Base-by-base conservation (phyloP, 2,113 vertebrate genomes). In the Poecilia latipinna region DNA sequence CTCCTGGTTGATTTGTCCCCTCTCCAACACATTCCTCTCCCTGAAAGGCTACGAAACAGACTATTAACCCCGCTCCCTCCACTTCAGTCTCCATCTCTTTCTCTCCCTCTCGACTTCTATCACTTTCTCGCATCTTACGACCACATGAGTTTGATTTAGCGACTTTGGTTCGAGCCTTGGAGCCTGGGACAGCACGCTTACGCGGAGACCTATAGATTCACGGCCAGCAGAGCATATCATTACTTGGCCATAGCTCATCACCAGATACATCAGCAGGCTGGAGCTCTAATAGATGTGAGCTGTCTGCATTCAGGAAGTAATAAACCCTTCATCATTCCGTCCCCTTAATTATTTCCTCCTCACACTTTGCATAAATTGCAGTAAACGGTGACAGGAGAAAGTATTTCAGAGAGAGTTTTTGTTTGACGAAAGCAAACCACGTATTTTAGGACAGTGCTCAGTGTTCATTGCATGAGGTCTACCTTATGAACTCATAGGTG, bases 91-190 rank as follows among this genome's bases (percentile, higher is more conserved):
- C 71, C 12, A 8, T 71, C 67, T 68, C 44, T 51, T 51, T 60
- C 70, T 32, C 29, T 68, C 69, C 12, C 35, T 32, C 31, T 54
- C n/a, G 6, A 62, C 64, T 51, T 63, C 65, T 39, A 67, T 29
- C 74, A 26, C 79, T 72, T 80, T 70, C 76, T 70, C 74, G 88
- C 82, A 13, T 64, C 71, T 79, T 84, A 60, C 66, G 80, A 82
- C 74, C 74, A 77, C 81, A 90, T 90, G 86, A 85, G 65, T 90
- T 92, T 91, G 90, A 93, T 92, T 92, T 93, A 93, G 82, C 89
- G 88, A 88, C 54, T 91, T 80, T 90, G 91, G 84, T 88, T 93
- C 91, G 72, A 87, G 82, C 77, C 84, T 83, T 69, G 77, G 75
- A 90, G 90, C 77, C 87, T 84, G 82, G 75, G 68, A 82, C 75